Evolutionary conservation across 2,888 invertebrate genomes (phyloP).

Genomic region (Tineola bisselliella): DNA sequence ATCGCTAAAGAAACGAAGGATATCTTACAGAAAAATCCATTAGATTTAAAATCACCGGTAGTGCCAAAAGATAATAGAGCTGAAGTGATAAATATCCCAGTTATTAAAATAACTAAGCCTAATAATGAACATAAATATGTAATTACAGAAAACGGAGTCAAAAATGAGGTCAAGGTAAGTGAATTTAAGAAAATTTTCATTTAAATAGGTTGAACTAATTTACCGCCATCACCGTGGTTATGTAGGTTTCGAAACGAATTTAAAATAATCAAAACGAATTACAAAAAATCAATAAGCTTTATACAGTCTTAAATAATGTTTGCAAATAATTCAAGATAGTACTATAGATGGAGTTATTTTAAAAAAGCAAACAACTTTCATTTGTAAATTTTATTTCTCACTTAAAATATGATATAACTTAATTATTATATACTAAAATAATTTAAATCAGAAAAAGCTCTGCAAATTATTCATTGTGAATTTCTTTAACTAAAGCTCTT

Average conservation of each 20-base stretch:
- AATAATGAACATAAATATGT: constrained; percentile 22
- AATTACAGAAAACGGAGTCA: neutral
- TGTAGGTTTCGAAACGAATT: too few species aligned
- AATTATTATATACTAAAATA: too few species aligned
- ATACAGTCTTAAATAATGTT: too few species aligned
- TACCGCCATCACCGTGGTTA: too few species aligned
- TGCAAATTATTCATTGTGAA: constrained; percentile 10
- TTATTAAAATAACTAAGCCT: constrained; percentile 50
- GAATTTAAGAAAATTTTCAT: neutral
- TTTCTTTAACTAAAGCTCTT: constrained; percentile 63
- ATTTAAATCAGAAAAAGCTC: neutral
- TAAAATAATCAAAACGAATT: too few species aligned
- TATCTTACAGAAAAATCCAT: constrained; percentile 43
- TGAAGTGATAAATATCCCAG: constrained; percentile 31
- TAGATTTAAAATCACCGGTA: constrained; percentile 21
- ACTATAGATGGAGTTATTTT: too few species aligned
- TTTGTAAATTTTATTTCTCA: too few species aligned
- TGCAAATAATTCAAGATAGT: too few species aligned
- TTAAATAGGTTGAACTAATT: too few species aligned
- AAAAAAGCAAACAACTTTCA: too few species aligned
- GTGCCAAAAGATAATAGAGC: neutral
- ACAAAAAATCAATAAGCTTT: too few species aligned
- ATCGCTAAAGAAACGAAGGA: constrained; percentile 48
- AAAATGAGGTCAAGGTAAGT: constrained; percentile 28
- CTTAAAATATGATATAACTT: too few species aligned